Percentiles rank a stretch among this genome's conserved stretches.
These are phyloP conservation scores for Chrysolina oricalcia DNA, from an alignment of 2,888 invertebrate species.

Conservation along the genomic window DNA sequence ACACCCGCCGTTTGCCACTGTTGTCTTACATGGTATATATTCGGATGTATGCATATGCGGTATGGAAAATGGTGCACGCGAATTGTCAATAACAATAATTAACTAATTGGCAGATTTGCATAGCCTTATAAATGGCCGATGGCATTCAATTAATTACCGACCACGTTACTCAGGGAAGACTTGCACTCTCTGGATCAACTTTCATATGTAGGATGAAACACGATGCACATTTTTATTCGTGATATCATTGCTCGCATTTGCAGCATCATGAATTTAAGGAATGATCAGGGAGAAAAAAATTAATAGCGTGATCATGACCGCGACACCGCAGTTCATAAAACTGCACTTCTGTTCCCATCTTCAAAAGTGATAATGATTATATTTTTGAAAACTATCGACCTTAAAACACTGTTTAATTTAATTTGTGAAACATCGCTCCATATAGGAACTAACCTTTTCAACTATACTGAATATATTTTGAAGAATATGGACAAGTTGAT, in stretches of 20 bases:
- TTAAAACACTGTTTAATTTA: no score
- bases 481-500: no score
- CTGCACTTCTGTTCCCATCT: no score
- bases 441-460: no score
- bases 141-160: conserved; percentile 43
- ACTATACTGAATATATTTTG: no score
- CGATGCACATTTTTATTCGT: background rate
- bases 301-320: no score
- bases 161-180: background rate
- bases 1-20: conserved; percentile 67
- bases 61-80: conserved; percentile 65
- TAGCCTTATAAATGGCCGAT: conserved; percentile 58
- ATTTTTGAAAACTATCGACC: no score
- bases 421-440: no score
- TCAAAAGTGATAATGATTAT: no score
- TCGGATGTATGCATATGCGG: conserved; percentile 54
- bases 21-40: conserved; percentile 62
- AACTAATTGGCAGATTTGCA: conserved; percentile 71
- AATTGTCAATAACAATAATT: conserved; percentile 72
- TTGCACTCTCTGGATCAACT: background rate
- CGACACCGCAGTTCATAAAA: no score
- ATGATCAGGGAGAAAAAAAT: background rate
- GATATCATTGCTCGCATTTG: background rate
- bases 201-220: conserved; percentile 9
- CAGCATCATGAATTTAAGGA: background rate